Evolutionary conservation across 1,140 invertebrate species (phyloP).

Genomic region (Eciton burchellii): DNA sequence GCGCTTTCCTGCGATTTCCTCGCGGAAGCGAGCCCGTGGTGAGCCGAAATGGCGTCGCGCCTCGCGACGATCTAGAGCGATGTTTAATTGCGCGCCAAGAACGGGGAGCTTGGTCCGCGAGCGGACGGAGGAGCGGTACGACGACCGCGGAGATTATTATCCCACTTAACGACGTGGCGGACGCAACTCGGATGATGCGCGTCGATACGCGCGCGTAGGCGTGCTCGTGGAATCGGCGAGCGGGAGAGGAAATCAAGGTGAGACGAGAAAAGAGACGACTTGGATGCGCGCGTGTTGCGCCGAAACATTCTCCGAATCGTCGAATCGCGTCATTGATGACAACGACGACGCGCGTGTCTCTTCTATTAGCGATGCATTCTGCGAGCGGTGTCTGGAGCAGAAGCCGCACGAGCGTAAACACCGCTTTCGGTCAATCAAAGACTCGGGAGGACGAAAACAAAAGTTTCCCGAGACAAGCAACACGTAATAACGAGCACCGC

Average conservation of each 20-base stretch:
- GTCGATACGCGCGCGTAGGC: constrained; percentile 3
- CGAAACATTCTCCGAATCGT: background rate
- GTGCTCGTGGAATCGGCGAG: background rate
- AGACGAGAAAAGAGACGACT: background rate
- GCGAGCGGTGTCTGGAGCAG: too few species aligned
- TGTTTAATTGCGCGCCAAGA: constrained; percentile 47
- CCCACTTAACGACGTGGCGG: constrained; percentile 25
- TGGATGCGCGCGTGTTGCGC: background rate
- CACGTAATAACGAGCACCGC: too few species aligned
- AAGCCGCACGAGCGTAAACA: too few species aligned
- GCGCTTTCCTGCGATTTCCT: too few species aligned
- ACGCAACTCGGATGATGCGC: background rate
- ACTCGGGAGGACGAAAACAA: too few species aligned
- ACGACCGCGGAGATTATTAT: constrained; percentile 49
- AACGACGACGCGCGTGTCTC: background rate
- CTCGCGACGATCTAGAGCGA: constrained; percentile 38
- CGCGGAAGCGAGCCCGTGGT: too few species aligned
- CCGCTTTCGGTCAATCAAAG: too few species aligned
- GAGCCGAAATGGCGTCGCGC: too few species aligned
- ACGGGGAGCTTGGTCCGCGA: background rate
- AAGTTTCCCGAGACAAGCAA: too few species aligned
- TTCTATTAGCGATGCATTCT: too few species aligned
- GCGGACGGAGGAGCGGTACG: constrained; percentile 22
- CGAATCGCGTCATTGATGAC: too few species aligned
- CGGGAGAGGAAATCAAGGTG: background rate